Conservation (phyloP, 1,140 invertebrate genomes). For the Glomeris maerens region DNA sequence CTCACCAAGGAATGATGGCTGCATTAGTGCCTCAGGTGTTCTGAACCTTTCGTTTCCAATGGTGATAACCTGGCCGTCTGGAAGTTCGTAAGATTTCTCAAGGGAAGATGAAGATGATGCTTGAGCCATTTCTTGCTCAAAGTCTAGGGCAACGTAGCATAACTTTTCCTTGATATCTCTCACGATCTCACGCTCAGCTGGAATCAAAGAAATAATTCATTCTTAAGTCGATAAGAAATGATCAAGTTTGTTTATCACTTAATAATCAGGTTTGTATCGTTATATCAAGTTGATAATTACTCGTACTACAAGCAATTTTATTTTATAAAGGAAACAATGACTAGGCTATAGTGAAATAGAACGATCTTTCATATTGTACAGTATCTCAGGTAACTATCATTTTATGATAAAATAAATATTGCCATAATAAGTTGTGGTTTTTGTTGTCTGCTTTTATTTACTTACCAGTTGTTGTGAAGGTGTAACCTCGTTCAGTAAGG, state of each 20-base stretch:
- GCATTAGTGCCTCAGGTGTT: constrained; percentile 41
- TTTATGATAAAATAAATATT: too few relatives aligned
- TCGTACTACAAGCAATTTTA: too few relatives aligned
- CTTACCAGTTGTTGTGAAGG: constrained; percentile 34
- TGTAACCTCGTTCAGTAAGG: constrained; percentile 33
- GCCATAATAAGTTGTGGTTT: too few relatives aligned
- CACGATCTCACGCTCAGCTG: constrained; percentile 76
- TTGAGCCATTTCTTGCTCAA: constrained; percentile 89
- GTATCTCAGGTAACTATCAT: too few relatives aligned
- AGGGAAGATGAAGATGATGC: constrained; percentile 70
- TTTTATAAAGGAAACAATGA: too few relatives aligned
- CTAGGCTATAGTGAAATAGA: too few relatives aligned
- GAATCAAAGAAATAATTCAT: not conserved
- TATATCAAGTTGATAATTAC: too few relatives aligned
- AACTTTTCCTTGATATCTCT: constrained; percentile 87
- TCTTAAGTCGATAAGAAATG: too few relatives aligned
- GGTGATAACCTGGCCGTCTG: constrained; percentile 65
- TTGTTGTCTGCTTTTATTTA: too few relatives aligned
- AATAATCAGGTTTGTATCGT: too few relatives aligned
- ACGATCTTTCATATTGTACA: too few relatives aligned
- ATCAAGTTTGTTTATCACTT: too few relatives aligned
- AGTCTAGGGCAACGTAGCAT: constrained; percentile 83
- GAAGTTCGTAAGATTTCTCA: constrained; percentile 73
- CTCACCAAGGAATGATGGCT: constrained; percentile 22
- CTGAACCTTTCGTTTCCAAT: constrained; percentile 52